Conservation (phyloP, 2,113 vertebrate species). For the Lagopus leucura region DNA sequence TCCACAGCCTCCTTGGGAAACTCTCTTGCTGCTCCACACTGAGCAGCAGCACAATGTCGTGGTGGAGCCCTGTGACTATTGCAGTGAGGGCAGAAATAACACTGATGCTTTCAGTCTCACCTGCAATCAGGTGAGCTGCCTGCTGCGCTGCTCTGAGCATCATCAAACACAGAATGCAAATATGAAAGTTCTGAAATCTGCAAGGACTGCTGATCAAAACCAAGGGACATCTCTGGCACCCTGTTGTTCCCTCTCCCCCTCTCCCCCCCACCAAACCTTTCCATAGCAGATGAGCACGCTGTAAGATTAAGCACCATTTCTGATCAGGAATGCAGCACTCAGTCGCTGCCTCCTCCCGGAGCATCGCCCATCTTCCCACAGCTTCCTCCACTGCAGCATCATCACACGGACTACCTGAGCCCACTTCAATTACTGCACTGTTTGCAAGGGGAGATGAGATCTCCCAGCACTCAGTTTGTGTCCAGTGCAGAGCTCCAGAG, state of each 20-base stretch:
- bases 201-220: accelerated
- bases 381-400: not conserved
- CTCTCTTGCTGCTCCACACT: not conserved
- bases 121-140: not conserved
- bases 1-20: too few relatives aligned
- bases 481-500: not conserved
- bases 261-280: not conserved
- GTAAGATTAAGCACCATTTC: not conserved
- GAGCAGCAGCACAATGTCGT: not conserved
- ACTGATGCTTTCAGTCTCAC: too few relatives aligned
- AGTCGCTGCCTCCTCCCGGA: not conserved
- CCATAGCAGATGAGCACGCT: not conserved
- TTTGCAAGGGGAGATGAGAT: not conserved
- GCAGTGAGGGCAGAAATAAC: not conserved
- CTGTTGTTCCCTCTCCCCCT: not conserved
- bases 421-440: not conserved
- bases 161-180: not conserved
- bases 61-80: not conserved
- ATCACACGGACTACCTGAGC: not conserved
- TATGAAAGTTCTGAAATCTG: accelerated
- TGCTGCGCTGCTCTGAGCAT: accelerated
- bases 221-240: not conserved
- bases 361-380: slow-evolving; percentile 45
- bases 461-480: not conserved
- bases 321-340: not conserved